These are phyloP conservation scores for Ormyrus nitidulus DNA, from an alignment of 2,888 invertebrate genomes.

Conservation along the genomic window DNA sequence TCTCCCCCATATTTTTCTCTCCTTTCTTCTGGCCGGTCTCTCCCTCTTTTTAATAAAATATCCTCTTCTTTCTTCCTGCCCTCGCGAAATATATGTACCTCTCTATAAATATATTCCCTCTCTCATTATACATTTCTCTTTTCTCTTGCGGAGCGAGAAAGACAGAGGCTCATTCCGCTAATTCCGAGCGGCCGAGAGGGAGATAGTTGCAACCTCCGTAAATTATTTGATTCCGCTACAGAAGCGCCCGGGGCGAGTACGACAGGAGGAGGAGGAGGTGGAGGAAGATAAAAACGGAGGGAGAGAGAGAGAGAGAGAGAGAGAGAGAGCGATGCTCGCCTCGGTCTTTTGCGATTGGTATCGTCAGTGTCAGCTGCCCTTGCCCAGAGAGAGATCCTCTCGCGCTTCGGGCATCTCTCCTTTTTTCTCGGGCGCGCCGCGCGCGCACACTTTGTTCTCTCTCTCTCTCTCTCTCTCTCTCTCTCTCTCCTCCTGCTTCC, in stretches of 20 bases:
- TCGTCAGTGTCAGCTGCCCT: slow-evolving; percentile 57
- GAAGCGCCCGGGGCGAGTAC: slow-evolving; percentile 55
- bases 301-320: slow-evolving; percentile 7
- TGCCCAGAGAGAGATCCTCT: slow-evolving; percentile 31
- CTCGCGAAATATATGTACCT: slow-evolving; percentile 24
- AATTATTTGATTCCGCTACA: slow-evolving; percentile 58
- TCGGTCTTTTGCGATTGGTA: slow-evolving; percentile 56
- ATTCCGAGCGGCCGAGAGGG: slow-evolving; percentile 30
- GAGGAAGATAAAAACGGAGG: slow-evolving; percentile 27
- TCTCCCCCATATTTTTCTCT: neutral
- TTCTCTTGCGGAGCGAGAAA: neutral
- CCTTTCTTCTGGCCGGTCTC: neutral
- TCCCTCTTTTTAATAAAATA: slow-evolving; percentile 31
- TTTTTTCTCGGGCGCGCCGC: slow-evolving; percentile 19
- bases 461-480: slow-evolving; percentile 19
- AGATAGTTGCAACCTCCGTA: slow-evolving; percentile 46
- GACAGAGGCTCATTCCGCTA: slow-evolving; percentile 44
- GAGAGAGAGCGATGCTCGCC: neutral
- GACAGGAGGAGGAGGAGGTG: slow-evolving; percentile 42
- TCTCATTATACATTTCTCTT: slow-evolving; percentile 12
- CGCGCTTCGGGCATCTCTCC: slow-evolving; percentile 51
- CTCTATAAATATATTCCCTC: slow-evolving; percentile 34
- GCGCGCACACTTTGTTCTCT: slow-evolving; percentile 5
- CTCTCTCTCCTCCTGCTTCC: slow-evolving; percentile 5
- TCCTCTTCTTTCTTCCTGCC: slow-evolving; percentile 14